Evolutionary conservation across 2,797 vertebrate genomes (phyloP), one percentile per base, ranked within the genome.

Genomic region (Coranthus polyacanthus): DNA sequence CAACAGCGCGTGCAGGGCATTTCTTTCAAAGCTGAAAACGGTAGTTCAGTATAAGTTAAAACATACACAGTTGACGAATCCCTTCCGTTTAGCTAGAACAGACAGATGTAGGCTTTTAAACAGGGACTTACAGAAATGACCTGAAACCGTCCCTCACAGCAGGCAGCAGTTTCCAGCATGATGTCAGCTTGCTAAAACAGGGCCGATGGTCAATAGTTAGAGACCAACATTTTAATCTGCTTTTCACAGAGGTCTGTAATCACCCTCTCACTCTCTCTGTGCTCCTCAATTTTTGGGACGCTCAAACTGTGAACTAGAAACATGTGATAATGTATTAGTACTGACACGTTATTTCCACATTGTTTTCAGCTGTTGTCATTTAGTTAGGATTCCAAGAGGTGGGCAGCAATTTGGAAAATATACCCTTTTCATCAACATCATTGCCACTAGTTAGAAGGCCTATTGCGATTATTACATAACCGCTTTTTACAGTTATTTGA

Each of bases 141-240:
- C 60, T 76, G 61, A 84, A 75, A 72, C 2, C 12, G 44, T 50
- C 57, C 44, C 65, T 64, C 78, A 49, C 68, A 85, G 65, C 75
- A 78, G 64, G 72, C 61, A 3, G 61, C 64, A 11, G 44, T 69
- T 78, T 80, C 16, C 59, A 75, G 54, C 43, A 61, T 70, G 70
- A 79, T 81, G 73, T 83, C 77, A 82, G 56, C 72, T 49, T 22
- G 36, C 41, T 79, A 56, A 85, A 88, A 80, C 45, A 26, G 51
- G 53, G 20, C 73, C 21, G 22, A 68, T 67, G 55, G 78, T 83
- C 72, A 78, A 59, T 72, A n/a, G n/a, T n/a, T n/a, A n/a, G n/a
- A n/a, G n/a, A n/a, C n/a, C n/a, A n/a, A n/a, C n/a, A 20, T 58
- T 79, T 81, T 81, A 88, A 89, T 88, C 82, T 84, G 55, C 60